Percentiles rank a stretch among this genome's conserved stretches.
phyloP scores from a whole-genome alignment of 2,888 invertebrate genomes.

The Drosophila testacea region DNA sequence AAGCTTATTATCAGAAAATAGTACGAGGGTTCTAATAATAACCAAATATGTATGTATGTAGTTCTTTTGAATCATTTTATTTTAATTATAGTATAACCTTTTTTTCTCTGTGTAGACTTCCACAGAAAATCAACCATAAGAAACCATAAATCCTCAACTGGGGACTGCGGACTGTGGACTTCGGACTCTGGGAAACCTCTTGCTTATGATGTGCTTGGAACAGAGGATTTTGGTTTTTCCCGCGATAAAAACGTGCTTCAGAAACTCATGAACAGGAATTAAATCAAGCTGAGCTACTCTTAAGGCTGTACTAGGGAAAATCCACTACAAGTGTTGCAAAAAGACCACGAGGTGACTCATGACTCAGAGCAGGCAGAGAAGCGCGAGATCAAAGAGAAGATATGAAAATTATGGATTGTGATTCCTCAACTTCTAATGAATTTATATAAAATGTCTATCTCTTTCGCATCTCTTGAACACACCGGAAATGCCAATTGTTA shows the following conservation, averaged over 20 bases:
- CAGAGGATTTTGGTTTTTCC: constrained; percentile 42
- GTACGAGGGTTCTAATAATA: no score
- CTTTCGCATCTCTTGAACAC: constrained; percentile 5
- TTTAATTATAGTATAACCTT: no score
- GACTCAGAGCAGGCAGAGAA: constrained; percentile 5
- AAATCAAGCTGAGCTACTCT: not conserved
- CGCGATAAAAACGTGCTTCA: constrained; percentile 29
- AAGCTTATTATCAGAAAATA: no score
- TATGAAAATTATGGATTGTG: constrained; percentile 12
- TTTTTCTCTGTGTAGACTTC: constrained; percentile 15
- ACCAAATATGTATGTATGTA: no score
- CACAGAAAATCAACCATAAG: constrained; percentile 56
- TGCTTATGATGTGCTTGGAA: not conserved
- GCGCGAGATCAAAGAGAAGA: constrained; percentile 18
- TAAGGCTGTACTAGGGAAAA: constrained; percentile 25
- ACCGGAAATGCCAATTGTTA: constrained; percentile 47
- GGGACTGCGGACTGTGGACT: not conserved
- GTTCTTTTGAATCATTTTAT: no score
- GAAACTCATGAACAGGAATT: not conserved
- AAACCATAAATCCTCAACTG: constrained; percentile 47
- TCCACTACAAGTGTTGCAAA: constrained; percentile 25
- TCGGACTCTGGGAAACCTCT: constrained; percentile 2
- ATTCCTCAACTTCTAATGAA: constrained; percentile 11
- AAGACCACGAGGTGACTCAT: constrained; percentile 45
- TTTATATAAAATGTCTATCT: constrained; percentile 14